phyloP scores from a whole-genome alignment of 2,113 vertebrate genomes.

The Tenrec ecaudatus region DNA sequence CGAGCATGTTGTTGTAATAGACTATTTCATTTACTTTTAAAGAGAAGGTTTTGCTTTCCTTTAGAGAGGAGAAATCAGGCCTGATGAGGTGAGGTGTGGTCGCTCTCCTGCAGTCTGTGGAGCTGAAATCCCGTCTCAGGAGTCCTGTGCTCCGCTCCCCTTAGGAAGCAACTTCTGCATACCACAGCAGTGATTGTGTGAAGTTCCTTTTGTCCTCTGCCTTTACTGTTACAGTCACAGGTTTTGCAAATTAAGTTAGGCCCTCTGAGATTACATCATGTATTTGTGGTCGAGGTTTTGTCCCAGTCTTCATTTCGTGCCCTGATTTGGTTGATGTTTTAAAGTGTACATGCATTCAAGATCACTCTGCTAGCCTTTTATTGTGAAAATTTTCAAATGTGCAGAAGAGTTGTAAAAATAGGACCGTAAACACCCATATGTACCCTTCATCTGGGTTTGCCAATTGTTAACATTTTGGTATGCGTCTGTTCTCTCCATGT shows the following conservation, averaged over 20 bases:
- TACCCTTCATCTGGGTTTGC: neutral
- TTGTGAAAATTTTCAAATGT: neutral
- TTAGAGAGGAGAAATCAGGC: too few relatives aligned
- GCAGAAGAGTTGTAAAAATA: neutral
- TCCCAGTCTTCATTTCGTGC: neutral
- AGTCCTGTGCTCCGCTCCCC: too few relatives aligned
- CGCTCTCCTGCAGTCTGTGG: too few relatives aligned
- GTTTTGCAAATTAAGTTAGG: neutral
- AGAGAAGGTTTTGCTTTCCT: too few relatives aligned
- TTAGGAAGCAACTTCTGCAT: too few relatives aligned
- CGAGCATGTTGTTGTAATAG: neutral
- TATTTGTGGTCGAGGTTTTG: neutral
- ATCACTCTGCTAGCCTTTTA: neutral
- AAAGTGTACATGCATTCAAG: neutral
- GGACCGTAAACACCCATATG: neutral
- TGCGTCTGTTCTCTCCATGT: neutral
- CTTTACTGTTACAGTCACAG: neutral
- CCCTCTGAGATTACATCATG: neutral
- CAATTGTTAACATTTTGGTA: neutral
- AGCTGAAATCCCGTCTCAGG: too few relatives aligned
- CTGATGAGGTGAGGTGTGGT: too few relatives aligned
- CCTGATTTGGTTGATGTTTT: neutral
- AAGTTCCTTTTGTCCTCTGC: too few relatives aligned
- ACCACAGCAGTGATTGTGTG: too few relatives aligned
- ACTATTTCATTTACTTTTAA: too few relatives aligned